Percentiles rank a stretch among this genome's conserved stretches.
phyloP scores from a whole-genome alignment of 2,888 invertebrate genomes.

The Epistrophe grossulariae region DNA sequence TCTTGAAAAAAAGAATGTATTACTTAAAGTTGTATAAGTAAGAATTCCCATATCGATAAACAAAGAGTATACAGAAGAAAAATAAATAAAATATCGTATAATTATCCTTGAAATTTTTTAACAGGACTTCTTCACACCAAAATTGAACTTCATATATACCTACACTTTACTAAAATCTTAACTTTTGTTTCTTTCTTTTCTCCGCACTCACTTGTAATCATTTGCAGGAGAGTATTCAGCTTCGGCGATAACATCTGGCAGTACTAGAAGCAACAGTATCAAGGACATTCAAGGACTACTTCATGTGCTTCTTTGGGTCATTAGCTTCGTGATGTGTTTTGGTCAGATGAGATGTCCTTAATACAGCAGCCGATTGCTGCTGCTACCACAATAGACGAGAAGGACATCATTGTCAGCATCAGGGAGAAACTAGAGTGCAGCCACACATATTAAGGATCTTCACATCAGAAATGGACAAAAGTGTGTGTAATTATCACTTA shows the following conservation, averaged over 20 bases:
- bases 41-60: background rate
- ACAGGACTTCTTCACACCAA: slow-evolving; percentile 24
- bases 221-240: slow-evolving; percentile 83
- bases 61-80: background rate
- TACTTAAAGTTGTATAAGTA: background rate
- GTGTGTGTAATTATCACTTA: slow-evolving; percentile 64
- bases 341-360: slow-evolving; percentile 76
- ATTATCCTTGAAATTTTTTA: slow-evolving; percentile 41
- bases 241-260: slow-evolving; percentile 83
- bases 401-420: slow-evolving; percentile 44
- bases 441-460: slow-evolving; percentile 1
- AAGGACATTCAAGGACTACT: slow-evolving; percentile 46
- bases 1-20: background rate
- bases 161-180: slow-evolving; percentile 33
- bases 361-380: slow-evolving; percentile 66
- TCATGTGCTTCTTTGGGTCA: slow-evolving; percentile 79
- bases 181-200: slow-evolving; percentile 32
- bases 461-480: slow-evolving; percentile 5
- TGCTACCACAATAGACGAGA: slow-evolving; percentile 21
- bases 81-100: background rate
- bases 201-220: slow-evolving; percentile 63
- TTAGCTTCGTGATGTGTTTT: slow-evolving; percentile 79
- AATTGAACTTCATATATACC: slow-evolving; percentile 7
- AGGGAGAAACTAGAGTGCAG: slow-evolving; percentile 50
- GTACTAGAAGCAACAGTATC: slow-evolving; percentile 56